Base-by-base conservation (phyloP, 2,888 invertebrate genomes). In the Catocala nupta region DNA sequence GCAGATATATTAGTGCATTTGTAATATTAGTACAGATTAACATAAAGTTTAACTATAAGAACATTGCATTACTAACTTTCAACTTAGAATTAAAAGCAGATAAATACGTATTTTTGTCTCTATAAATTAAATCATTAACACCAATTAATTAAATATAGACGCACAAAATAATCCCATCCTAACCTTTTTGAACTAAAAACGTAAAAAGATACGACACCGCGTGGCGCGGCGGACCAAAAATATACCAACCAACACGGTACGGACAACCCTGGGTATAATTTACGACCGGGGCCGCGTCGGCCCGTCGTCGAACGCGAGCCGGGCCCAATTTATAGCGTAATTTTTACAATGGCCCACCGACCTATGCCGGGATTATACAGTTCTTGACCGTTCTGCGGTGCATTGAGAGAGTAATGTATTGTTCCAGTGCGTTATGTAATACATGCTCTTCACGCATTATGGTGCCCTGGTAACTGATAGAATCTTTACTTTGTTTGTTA, bases 321-420 rank as follows among this genome's bases (percentile, higher is more conserved):
- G 59, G 85, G 82, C 78, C 84, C 84, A 88, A 92, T 92, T 92
- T 92, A 92, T 90, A 75, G 88, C 82, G 87, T 88, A 87, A 91
- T 92, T 91, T 90, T 90, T 90, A 92, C 90, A 91, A 91, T 90
- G 84, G 86, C 81, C 83, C 81, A 82, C 74, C 81, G 80, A 79
- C 80, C 81, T 78, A 80, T 76, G 74, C 76, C 70, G 81, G 71
- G 67, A 81, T 84, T 84, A 83, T 81, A 83, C 83, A 83, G 76
- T 77, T 68, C 77, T 73, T 75, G 70, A 72, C 70, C 72, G 54
- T 59, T 16, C 55, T 50, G 50, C 50, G 57, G 57, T 66, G 69
- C 65, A 66, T 42, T 49, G 59, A 51, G 60, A 57, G 49, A 57
- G 49, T 55, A 57, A 47, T 49, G 54, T 58, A 52, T 53, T 57